Conservation (phyloP, 1,140 invertebrate species). For the Plectrocnemia conspersa region DNA sequence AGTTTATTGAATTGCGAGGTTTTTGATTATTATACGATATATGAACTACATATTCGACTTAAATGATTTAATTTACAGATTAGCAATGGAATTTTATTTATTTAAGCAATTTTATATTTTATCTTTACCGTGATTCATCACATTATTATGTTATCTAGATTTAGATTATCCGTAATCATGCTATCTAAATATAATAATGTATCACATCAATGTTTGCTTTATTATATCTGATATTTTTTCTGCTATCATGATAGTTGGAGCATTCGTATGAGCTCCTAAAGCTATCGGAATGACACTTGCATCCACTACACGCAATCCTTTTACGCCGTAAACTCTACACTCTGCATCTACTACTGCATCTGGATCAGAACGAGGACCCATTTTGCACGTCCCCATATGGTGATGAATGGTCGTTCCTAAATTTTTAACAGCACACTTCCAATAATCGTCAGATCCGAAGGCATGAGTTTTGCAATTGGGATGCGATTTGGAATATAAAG, state of each 20-base stretch:
- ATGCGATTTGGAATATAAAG: slow-evolving; percentile 49
- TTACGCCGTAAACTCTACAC: slow-evolving; percentile 64
- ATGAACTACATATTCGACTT: too few species aligned
- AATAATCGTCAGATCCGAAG: slow-evolving; percentile 63
- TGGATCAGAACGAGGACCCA: slow-evolving; percentile 64
- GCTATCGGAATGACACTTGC: slow-evolving; percentile 70
- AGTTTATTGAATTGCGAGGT: too few species aligned
- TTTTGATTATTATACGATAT: too few species aligned
- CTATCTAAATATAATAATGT: too few species aligned
- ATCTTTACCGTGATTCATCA: too few species aligned
- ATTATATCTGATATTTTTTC: slow-evolving; percentile 83
- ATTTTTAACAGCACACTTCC: slow-evolving; percentile 66
- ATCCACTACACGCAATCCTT: slow-evolving; percentile 69
- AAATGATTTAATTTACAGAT: too few species aligned
- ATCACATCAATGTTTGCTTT: slow-evolving; percentile 59
- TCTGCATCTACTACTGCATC: slow-evolving; percentile 69
- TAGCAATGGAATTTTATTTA: too few species aligned
- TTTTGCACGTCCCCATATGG: slow-evolving; percentile 67
- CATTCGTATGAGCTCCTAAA: slow-evolving; percentile 68
- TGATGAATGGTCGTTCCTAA: slow-evolving; percentile 64
- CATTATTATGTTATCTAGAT: too few species aligned
- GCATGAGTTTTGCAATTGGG: slow-evolving; percentile 54
- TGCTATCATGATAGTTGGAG: slow-evolving; percentile 76
- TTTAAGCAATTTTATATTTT: too few species aligned
- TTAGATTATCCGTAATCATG: too few species aligned